Percentiles rank a stretch among this genome's conserved stretches.
Conservation (phyloP, 2,888 invertebrate genomes). For the Lacanobia wlatinum region DNA sequence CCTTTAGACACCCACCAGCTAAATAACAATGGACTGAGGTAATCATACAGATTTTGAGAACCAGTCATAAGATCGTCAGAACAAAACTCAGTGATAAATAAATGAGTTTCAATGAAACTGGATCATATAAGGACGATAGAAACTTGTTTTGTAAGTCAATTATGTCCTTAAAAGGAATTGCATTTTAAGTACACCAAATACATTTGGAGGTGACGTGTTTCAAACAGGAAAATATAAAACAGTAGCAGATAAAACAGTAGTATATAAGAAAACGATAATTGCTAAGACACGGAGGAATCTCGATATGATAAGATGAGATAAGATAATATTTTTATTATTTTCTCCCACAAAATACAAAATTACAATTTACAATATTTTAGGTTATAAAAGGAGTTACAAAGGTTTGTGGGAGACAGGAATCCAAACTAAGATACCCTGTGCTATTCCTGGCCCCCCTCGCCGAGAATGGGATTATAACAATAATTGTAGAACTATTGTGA, state of each 20-base stretch:
- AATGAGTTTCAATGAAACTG: constrained; percentile 31
- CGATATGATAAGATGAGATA: too few relatives aligned
- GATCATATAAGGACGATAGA: constrained; percentile 34
- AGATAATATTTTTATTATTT: too few relatives aligned
- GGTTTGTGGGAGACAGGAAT: too few relatives aligned
- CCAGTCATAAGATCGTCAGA: constrained; percentile 30
- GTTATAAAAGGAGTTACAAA: too few relatives aligned
- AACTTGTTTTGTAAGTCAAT: constrained; percentile 35
- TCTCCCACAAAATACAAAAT: too few relatives aligned
- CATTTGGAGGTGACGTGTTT: constrained; percentile 9
- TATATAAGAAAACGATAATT: too few relatives aligned
- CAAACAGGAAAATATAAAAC: background rate
- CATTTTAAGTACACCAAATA: constrained; percentile 6
- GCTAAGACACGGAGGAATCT: too few relatives aligned
- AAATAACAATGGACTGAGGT: constrained; percentile 62
- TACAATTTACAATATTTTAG: too few relatives aligned
- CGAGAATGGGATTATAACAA: too few relatives aligned
- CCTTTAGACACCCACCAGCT: constrained; percentile 63
- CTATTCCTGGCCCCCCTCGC: too few relatives aligned
- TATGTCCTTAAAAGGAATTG: constrained; percentile 15
- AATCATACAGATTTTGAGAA: constrained; percentile 43
- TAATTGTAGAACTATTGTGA: too few relatives aligned
- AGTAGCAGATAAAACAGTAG: background rate
- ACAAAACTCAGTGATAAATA: constrained; percentile 36
- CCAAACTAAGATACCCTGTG: too few relatives aligned